Base-by-base conservation (phyloP, 1,140 invertebrate species). In the Anoplolepis gracilipes region DNA sequence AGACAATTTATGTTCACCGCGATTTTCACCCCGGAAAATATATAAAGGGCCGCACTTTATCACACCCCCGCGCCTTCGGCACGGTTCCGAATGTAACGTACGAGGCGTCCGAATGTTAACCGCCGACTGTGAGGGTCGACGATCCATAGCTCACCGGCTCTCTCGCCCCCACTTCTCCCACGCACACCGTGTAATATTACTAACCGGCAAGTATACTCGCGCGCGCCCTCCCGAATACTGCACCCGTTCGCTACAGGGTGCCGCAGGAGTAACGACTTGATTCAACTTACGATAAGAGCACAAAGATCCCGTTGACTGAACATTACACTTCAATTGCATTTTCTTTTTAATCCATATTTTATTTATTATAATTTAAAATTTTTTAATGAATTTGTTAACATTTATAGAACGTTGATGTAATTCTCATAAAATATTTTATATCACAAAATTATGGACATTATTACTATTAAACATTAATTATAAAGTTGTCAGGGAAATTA, bases 91-190 rank as follows among this genome's bases (percentile, higher is more conserved):
- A 73, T 53, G 53, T 82, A 82, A 79, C 76, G 30, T 72, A 90
- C 73, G 84, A 85, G 88, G 76, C 85, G 76, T 72, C 79, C 87
- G 92, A 91, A 92, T 77, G 92, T 91, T 92, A 90, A 91, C 86
- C 88, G 88, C 65, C 85, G 73, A 92, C 92, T 92, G 87, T 86
- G 86, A 89, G 92, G 89, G 91, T 92, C 91, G 90, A 86, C 90
- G 88, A 92, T 91, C 85, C 90, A 92, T 91, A 89, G 88, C 89
- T 90, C 85, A 88, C 88, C 86, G 67, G 77, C 75, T 73, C 85
- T 84, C 84, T 78, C 88, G 39, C 7, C 55, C 65, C 84, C 53
- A 69, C 77, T 59, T 78, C 49, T 73, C 78, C 42, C 69, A 55
- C 75, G 0, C 33, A 67, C 77, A 67, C 77, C 70, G 28, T 85